Evolutionary conservation across 2,797 vertebrate genomes (phyloP).

Genomic region (Falco rusticolus): DNA sequence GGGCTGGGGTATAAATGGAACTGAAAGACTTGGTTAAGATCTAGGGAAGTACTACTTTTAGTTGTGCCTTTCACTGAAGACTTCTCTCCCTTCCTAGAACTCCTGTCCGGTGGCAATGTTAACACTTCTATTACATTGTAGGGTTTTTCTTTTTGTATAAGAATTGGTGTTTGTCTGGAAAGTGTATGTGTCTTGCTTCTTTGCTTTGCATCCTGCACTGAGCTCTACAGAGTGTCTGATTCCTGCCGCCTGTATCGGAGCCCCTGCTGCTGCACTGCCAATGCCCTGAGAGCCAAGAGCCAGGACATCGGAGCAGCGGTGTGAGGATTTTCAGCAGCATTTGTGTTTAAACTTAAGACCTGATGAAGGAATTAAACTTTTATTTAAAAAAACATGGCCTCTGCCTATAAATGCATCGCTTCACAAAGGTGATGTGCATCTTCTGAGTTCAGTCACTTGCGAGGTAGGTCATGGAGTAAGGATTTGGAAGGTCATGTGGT

Average conservation of each 20-base stretch:
- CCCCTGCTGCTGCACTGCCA: constrained; percentile 10
- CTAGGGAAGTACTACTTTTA: constrained; percentile 1
- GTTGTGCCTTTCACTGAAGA: constrained; percentile 58
- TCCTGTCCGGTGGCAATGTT: constrained; percentile 34
- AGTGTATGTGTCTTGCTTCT: constrained; percentile 48
- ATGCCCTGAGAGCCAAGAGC: not conserved
- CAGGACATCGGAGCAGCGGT: not conserved
- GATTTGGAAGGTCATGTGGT: not conserved
- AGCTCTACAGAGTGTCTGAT: constrained; percentile 44
- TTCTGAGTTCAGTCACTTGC: not conserved
- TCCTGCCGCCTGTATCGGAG: constrained; percentile 20
- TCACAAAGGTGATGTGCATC: not conserved
- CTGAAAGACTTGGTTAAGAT: not conserved
- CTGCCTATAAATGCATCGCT: not conserved
- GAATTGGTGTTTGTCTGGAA: constrained; percentile 48
- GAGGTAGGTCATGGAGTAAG: not conserved
- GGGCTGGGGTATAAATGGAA: not conserved
- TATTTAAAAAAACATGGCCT: constrained; percentile 54
- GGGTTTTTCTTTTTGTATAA: constrained; percentile 45
- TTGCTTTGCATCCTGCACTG: constrained; percentile 67
- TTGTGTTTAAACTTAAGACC: constrained; percentile 63
- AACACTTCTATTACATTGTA: constrained; percentile 27
- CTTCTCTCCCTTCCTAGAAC: constrained; percentile 42
- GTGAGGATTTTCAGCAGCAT: constrained; percentile 34
- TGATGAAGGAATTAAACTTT: constrained; percentile 75